Conservation (phyloP, 2,888 invertebrate species). For the Lepetodrilus schrolli region DNA sequence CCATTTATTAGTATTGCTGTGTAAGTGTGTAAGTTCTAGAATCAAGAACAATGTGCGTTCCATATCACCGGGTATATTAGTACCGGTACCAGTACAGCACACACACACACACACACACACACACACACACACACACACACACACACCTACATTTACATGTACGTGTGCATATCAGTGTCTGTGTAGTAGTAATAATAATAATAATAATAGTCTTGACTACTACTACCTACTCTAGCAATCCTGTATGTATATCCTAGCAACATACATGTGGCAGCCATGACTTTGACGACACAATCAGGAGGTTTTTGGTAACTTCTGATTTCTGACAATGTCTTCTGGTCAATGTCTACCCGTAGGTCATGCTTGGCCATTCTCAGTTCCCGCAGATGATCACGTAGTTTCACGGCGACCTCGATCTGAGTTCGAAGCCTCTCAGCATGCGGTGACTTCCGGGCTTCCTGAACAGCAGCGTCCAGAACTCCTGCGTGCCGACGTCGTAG, state of each 20-base stretch:
- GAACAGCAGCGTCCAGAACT: conserved; percentile 49
- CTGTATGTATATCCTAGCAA: conserved; percentile 63
- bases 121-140: background rate
- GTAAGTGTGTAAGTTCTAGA: no score
- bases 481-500: conserved; percentile 50
- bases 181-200: no score
- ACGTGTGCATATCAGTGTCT: no score
- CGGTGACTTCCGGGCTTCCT: conserved; percentile 45
- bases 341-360: conserved; percentile 61
- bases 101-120: no score
- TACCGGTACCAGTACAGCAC: no score
- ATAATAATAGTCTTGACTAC: background rate
- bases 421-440: conserved; percentile 47
- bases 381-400: conserved; percentile 53
- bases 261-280: conserved; percentile 67
- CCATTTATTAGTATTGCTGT: no score
- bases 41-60: no score
- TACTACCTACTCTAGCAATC: conserved; percentile 49
- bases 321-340: conserved; percentile 67
- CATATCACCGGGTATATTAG: no score
- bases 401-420: conserved; percentile 54
- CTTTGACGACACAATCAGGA: conserved; percentile 60
- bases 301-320: conserved; percentile 66
- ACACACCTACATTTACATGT: background rate
- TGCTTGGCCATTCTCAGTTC: conserved; percentile 59